Evolutionary conservation across 2,113 vertebrate genomes (phyloP).

Genomic region (Tympanuchus pallidicinctus): DNA sequence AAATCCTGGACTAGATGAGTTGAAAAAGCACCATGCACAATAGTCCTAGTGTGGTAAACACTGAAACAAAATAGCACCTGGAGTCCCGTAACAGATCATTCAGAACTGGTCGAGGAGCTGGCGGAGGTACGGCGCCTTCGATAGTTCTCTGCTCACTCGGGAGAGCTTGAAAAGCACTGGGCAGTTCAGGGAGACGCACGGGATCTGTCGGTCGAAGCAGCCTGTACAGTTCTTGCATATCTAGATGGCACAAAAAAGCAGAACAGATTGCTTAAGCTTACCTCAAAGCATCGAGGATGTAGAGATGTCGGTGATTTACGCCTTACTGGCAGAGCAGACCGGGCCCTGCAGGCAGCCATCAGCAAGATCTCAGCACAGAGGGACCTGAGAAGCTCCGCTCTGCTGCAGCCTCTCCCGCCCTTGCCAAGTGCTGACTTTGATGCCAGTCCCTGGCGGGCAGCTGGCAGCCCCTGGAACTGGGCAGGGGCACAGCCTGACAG

Average conservation of each 20-base stretch:
- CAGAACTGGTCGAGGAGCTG: slow-evolving; percentile 97
- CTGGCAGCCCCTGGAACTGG: rapidly evolving
- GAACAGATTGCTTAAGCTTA: neutral
- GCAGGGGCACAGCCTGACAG: neutral
- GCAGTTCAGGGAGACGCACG: slow-evolving; percentile 93
- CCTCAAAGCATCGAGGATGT: too few relatives aligned
- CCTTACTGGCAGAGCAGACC: neutral
- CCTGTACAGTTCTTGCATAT: slow-evolving; percentile 94
- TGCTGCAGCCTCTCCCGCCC: neutral
- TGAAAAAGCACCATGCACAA: slow-evolving; percentile 86
- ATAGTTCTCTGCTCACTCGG: slow-evolving; percentile 89
- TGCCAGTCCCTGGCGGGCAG: neutral
- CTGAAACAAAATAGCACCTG: slow-evolving; percentile 82
- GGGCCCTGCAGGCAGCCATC: neutral
- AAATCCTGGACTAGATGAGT: slow-evolving; percentile 78
- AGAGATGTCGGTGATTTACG: too few relatives aligned
- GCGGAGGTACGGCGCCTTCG: slow-evolving; percentile 93
- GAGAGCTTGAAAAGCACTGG: slow-evolving; percentile 94
- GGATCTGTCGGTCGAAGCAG: slow-evolving; percentile 87
- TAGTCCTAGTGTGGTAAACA: slow-evolving; percentile 82
- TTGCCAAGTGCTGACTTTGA: neutral
- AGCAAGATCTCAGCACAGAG: rapidly evolving
- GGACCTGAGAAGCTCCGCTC: neutral
- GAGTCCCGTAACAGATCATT: slow-evolving; percentile 73
- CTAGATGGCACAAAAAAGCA: slow-evolving; percentile 66